These are phyloP conservation scores for Myodes glareolus DNA, from an alignment of 2,113 vertebrate genomes.

Conservation along the genomic window DNA sequence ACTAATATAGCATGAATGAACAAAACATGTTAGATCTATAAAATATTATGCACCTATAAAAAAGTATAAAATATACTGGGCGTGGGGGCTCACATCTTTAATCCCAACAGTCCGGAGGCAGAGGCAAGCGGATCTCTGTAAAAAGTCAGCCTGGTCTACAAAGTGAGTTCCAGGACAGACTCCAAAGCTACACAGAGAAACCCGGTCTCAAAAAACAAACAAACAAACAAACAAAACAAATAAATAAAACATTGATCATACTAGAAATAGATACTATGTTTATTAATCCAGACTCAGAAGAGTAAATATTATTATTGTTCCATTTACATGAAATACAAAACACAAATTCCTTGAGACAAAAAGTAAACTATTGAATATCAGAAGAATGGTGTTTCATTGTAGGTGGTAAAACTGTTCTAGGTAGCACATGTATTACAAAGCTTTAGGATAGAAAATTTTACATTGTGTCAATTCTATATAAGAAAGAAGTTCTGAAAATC, in stretches of 20 bases:
- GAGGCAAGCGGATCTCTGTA: too few species aligned
- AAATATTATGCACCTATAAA: neutral
- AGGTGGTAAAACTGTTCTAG: neutral
- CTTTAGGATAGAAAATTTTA: neutral
- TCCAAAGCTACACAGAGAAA: too few species aligned
- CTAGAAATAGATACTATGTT: neutral
- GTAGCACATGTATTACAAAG: neutral
- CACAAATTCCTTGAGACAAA: neutral
- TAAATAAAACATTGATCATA: too few species aligned
- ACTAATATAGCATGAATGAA: neutral
- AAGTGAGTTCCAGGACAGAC: too few species aligned
- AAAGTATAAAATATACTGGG: neutral
- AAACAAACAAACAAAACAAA: too few species aligned
- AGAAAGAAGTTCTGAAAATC: conserved; percentile 11
- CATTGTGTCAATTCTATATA: neutral
- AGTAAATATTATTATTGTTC: neutral
- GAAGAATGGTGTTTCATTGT: neutral
- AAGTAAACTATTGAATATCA: neutral
- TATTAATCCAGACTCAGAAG: neutral
- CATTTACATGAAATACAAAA: conserved; percentile 25
- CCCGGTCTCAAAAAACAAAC: too few species aligned
- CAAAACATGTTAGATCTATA: neutral
- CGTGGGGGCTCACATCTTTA: too few species aligned
- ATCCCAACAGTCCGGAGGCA: too few species aligned
- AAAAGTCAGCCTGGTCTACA: too few species aligned